Evolutionary conservation across 2,113 vertebrate genomes (phyloP).

Genomic region (Procavia capensis): DNA sequence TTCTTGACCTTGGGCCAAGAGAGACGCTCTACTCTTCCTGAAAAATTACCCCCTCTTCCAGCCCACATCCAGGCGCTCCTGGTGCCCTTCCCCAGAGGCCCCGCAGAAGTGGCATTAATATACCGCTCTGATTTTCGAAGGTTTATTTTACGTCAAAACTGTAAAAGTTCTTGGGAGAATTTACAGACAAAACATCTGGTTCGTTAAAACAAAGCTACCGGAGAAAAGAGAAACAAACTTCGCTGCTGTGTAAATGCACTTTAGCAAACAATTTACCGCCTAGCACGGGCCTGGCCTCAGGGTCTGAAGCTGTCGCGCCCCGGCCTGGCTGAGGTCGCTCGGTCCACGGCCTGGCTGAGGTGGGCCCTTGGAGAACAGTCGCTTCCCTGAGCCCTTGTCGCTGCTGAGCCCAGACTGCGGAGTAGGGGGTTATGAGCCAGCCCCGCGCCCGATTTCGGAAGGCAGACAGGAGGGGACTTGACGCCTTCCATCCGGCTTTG

Average conservation of each 20-base stretch:
- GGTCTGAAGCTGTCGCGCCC: constrained; percentile 59
- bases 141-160: constrained; percentile 83
- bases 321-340: background rate
- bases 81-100: background rate
- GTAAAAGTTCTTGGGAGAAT: constrained; percentile 84
- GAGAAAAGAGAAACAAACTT: constrained; percentile 88
- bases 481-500: too few species aligned
- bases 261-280: constrained; percentile 84
- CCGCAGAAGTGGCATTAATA: constrained; percentile 52
- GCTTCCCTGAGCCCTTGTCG: background rate
- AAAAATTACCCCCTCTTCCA: background rate
- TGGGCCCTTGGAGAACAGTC: background rate
- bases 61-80: background rate
- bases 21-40: background rate
- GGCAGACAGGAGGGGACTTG: background rate
- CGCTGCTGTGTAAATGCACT: constrained; percentile 83
- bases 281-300: constrained; percentile 77
- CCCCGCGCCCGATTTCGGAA: fast-evolving
- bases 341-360: background rate
- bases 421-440: background rate
- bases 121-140: constrained; percentile 71
- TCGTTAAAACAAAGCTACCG: constrained; percentile 86
- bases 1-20: background rate
- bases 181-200: constrained; percentile 88
- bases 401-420: background rate